These are phyloP conservation scores for Eretmochelys imbricata DNA, from an alignment of 2,113 vertebrate genomes.

Conservation along the genomic window DNA sequence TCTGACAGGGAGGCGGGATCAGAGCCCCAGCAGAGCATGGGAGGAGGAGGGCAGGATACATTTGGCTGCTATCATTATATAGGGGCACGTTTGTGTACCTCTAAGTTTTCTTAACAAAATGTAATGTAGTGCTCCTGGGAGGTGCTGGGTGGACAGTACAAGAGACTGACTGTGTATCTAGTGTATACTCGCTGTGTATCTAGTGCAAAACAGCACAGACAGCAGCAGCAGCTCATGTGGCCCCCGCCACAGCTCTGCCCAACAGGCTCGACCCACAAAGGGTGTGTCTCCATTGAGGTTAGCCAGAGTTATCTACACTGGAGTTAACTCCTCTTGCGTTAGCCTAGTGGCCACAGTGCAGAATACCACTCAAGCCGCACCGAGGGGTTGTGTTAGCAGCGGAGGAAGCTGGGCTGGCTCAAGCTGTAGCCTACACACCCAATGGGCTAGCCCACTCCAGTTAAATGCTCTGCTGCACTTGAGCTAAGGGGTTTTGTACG, in stretches of 20 bases:
- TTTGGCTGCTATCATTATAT: neutral
- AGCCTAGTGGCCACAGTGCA: neutral
- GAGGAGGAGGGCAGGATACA: conserved; percentile 16
- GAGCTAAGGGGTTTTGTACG: neutral
- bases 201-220: neutral
- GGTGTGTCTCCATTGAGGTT: neutral
- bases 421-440: neutral
- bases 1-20: conserved; percentile 45
- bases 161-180: neutral
- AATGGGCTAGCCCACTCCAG: neutral
- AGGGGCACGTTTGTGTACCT: neutral
- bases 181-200: neutral
- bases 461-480: neutral
- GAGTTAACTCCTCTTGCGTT: neutral
- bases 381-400: neutral
- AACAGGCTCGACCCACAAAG: neutral
- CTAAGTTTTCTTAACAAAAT: neutral
- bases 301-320: neutral
- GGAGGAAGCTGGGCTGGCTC: neutral
- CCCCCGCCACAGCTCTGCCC: neutral
- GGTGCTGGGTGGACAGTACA: neutral
- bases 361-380: neutral
- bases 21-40: conserved; percentile 32
- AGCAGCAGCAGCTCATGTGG: neutral
- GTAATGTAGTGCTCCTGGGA: neutral